Evolutionary conservation across 2,113 vertebrate genomes (phyloP), one percentile per base, ranked within the genome.

Genomic region (Zosterops japonicus): DNA sequence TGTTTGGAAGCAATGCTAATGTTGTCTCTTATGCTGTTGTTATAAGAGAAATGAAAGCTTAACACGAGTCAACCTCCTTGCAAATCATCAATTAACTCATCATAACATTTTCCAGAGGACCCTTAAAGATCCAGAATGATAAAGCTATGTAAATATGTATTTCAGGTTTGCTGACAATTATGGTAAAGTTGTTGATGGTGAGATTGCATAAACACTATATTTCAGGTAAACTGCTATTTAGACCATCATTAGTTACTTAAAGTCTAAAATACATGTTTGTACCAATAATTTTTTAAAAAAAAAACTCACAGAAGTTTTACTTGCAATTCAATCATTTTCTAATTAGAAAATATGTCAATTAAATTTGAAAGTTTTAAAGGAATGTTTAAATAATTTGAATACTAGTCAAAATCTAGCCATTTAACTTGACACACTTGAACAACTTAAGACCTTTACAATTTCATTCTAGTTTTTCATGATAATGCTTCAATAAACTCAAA

Each of bases 1-100:
- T 93, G 94, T 95, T 97, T 76, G 87, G 83, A 69, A 82, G 68
- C 68, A 92, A 83, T 79, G 63, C 63, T 92, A 64, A 86, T 83
- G 44, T 65, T 52, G 83, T 90, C 29, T 65, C 65, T 83, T 41
- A 22, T 0, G 0, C 18, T 55, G 41, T 56, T 85, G 28, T 85
- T 87, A 19, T 24, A 84, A 80, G 39, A 35, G 25, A 86, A 93
- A 87, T 50, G 63, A 78, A 86, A 75, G 49, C 6, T 89, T 87
- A 52, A 50, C 61, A 18, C 57, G 47, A 95, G 75, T 77, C 2
- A 91, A 91, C 47, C 90, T 87, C n/a, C 33, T 71, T 47, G 33
- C 60, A 91, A 86, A 82, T 83, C 72, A 47, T 93, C 83, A 80
- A 70, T 92, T 87, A 91, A 79, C 29, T 75, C 56, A 65, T 41